Percentiles rank a stretch among this genome's conserved stretches.
Evolutionary conservation across 2,797 vertebrate species (phyloP).

Genomic region (Sylvia borin): DNA sequence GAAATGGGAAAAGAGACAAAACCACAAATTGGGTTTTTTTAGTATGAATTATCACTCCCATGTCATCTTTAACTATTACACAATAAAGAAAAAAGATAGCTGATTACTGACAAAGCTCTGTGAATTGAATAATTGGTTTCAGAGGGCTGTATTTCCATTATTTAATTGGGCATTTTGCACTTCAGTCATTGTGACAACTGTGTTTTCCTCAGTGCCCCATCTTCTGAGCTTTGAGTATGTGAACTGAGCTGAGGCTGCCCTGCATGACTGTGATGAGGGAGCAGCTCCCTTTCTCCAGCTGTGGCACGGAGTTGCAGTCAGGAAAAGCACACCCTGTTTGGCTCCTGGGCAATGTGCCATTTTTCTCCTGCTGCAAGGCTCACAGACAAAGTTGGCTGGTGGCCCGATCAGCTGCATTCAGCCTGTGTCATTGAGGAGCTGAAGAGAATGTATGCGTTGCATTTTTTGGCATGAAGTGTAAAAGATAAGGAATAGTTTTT

Average conservation of each 20-base stretch:
- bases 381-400: not conserved
- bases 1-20: not conserved
- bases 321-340: accelerated
- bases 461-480: not conserved
- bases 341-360: not conserved
- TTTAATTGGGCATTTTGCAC: not conserved
- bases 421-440: not conserved
- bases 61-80: not conserved
- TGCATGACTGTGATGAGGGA: not conserved
- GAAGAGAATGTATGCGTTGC: not conserved
- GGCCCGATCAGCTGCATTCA: not conserved
- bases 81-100: not conserved
- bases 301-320: not conserved
- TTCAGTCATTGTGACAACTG: not conserved
- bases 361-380: not conserved
- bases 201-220: not conserved
- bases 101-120: not conserved
- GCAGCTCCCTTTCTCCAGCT: not conserved
- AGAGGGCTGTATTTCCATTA: not conserved
- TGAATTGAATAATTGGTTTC: not conserved
- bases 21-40: not conserved
- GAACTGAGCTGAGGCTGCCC: not conserved
- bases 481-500: not conserved
- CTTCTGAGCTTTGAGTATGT: not conserved
- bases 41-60: not conserved